Evolutionary conservation across 2,888 invertebrate species (phyloP), one percentile per base, ranked within the genome.

Genomic region (Atherix ibis): DNA sequence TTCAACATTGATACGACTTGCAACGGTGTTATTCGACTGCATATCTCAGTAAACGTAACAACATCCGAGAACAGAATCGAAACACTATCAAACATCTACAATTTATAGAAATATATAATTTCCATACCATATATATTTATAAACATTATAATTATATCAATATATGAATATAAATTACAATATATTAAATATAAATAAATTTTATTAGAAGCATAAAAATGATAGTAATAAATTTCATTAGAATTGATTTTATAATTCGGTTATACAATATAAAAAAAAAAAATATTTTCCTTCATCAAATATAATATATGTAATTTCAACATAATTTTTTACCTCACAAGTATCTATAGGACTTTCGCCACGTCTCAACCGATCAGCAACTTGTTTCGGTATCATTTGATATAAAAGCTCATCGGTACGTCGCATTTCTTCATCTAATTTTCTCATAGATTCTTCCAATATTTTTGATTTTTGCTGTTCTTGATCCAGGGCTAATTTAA

Each of bases 301-400:
- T 6, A 22, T 22, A 8, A 8, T 10, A 22, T 22, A 22, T 22
- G 22, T 22, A 22, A 22, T 6, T 22, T 22, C 6, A 22, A 22
- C 6, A 10, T 8, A 6, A 22, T 22, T n/a, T n/a, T n/a, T 52
- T 43, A 95, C 95, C 74, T 97, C 89, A 56, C 95, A 97, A 10
- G 95, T 95, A 48, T 88, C 89, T 34, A 94, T 89, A 0, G 95
- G 87, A 50, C 85, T 88, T 59, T 88, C 89, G n/a, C 97, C 97
- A 35, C 81, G 79, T 44, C 95, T 64, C 34, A 97, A 66, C 30
- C 92, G 67, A 58, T 94, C 94, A 0, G 95, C 95, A 4, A 97
- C 95, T 54, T 91, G 87, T 56, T 91, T 92, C 18, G 97, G 97
- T 66, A 97, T 94, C 94, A 97, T 95, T 66, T 97, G 95, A 61